These are phyloP conservation scores for Trinorchestia longiramus DNA, from an alignment of 1,140 invertebrate species.

Conservation along the genomic window DNA sequence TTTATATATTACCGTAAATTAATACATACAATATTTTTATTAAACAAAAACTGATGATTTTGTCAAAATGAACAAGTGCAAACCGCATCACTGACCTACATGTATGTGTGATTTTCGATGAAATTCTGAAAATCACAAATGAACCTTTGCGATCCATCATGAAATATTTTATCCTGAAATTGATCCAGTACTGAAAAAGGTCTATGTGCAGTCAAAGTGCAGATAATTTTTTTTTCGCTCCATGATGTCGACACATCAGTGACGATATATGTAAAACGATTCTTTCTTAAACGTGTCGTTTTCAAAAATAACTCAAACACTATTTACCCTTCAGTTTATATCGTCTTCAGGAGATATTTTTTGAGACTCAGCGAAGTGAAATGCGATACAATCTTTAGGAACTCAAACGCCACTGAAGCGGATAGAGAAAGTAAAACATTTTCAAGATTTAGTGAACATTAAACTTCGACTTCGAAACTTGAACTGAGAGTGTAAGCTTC, in stretches of 20 bases:
- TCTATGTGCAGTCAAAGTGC: neutral
- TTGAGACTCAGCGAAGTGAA: neutral
- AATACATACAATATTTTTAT: too few species aligned
- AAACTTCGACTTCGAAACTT: neutral
- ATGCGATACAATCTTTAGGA: neutral
- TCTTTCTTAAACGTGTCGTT: neutral
- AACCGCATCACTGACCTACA: too few species aligned
- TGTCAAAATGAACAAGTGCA: too few species aligned
- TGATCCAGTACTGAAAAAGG: neutral
- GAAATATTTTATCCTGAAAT: neutral
- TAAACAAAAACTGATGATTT: too few species aligned
- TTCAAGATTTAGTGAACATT: constrained; percentile 7
- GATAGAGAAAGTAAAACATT: neutral
- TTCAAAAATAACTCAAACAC: neutral
- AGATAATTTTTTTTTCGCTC: neutral
- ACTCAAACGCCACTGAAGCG: neutral
- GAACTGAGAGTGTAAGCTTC: neutral
- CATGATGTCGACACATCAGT: neutral
- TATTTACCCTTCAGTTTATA: neutral
- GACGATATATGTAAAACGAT: neutral
- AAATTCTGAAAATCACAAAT: too few species aligned
- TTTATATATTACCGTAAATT: too few species aligned
- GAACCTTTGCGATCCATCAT: neutral
- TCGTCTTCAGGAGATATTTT: neutral
- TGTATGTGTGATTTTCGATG: too few species aligned